These are phyloP conservation scores for Megaleporinus macrocephalus DNA, from an alignment of 2,113 vertebrate genomes.

Conservation along the genomic window DNA sequence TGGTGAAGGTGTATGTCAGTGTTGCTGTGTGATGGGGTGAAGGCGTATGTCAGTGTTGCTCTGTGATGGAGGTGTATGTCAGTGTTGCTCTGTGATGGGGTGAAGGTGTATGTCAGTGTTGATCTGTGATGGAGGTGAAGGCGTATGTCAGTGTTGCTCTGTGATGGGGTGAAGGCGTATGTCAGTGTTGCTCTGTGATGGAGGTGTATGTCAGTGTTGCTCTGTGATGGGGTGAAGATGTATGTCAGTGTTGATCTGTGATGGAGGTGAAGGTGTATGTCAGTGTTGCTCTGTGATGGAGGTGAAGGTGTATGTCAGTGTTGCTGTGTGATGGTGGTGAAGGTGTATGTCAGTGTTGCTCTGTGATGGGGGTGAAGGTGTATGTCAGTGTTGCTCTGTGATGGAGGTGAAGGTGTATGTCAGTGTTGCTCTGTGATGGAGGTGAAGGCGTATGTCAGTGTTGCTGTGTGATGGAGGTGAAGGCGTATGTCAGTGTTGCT, in stretches of 20 bases:
- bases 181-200: slow-evolving; percentile 1
- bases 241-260: not conserved
- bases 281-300: not conserved
- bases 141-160: not conserved
- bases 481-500: slow-evolving; percentile 2
- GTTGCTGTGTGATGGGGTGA: not conserved
- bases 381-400: slow-evolving; percentile 1
- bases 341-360: no score
- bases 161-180: not conserved
- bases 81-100: not conserved
- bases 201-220: no score
- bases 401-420: no score
- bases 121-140: not conserved
- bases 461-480: not conserved
- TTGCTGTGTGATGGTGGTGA: no score
- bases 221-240: not conserved
- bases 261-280: no score
- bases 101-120: not conserved
- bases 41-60: slow-evolving; percentile 2
- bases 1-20: not conserved
- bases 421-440: not conserved
- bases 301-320: not conserved
- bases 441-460: not conserved
- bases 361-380: not conserved
- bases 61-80: no score